These are phyloP conservation scores for Margarornis squamiger DNA, from an alignment of 2,797 vertebrate species.

Conservation along the genomic window DNA sequence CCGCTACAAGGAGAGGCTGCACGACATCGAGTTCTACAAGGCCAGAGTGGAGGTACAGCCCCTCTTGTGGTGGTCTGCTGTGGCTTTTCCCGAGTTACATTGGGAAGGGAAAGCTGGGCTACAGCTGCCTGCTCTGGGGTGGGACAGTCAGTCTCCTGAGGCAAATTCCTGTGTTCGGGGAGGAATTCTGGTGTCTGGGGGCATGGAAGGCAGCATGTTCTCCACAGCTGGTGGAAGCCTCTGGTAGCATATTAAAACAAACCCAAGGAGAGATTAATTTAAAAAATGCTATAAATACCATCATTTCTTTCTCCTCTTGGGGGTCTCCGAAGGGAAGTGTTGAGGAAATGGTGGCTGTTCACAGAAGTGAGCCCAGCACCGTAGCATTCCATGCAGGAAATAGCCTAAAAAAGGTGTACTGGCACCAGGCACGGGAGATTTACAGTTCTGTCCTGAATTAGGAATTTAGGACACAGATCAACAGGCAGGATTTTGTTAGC, in stretches of 20 bases:
- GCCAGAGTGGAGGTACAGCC: slow-evolving; percentile 89
- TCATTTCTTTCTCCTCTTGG: background rate
- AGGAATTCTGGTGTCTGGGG: background rate
- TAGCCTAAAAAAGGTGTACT: background rate
- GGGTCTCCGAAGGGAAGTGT: background rate
- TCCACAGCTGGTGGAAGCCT: background rate
- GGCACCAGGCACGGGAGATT: background rate
- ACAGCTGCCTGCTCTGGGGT: background rate
- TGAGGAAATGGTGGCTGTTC: background rate
- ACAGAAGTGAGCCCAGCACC: background rate
- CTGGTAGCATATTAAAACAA: background rate
- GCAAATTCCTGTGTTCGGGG: background rate
- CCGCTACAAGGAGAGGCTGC: slow-evolving; percentile 94
- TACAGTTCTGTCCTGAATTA: background rate
- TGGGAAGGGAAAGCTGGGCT: background rate
- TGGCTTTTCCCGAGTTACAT: background rate
- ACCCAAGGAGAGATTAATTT: background rate
- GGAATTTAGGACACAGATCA: background rate
- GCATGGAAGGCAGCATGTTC: background rate
- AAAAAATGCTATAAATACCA: background rate
- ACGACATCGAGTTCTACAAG: slow-evolving; percentile 97
- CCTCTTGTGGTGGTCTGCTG: background rate
- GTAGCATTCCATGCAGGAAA: background rate
- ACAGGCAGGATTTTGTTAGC: background rate
- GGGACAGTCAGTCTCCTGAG: background rate